These are phyloP conservation scores for Cybosia mesomella DNA, from an alignment of 2,888 invertebrate species.

Conservation along the genomic window DNA sequence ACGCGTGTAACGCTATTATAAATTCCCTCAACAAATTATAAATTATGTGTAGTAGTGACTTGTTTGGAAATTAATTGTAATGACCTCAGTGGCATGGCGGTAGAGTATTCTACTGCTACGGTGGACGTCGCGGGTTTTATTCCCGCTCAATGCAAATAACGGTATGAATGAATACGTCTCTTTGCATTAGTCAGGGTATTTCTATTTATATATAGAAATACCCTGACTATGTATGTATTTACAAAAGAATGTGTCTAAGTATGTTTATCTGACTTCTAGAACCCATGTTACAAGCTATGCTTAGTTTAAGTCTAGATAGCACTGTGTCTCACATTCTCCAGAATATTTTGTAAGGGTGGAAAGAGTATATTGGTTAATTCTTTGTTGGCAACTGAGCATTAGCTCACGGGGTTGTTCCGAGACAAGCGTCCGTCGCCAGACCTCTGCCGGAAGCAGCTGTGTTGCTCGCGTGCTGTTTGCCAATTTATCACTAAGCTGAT, in stretches of 20 bases:
- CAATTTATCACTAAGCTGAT: slow-evolving; percentile 87
- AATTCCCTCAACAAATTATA: slow-evolving; percentile 32
- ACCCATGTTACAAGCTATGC: too few species aligned
- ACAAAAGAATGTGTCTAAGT: too few species aligned
- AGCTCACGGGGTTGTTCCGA: slow-evolving; percentile 25
- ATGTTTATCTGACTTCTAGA: too few species aligned
- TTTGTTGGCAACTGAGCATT: slow-evolving; percentile 38
- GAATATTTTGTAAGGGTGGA: neutral
- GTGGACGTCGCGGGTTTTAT: neutral
- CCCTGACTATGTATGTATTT: too few species aligned
- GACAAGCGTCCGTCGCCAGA: slow-evolving; percentile 44
- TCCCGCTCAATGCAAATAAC: neutral
- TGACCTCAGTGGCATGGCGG: neutral
- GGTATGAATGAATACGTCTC: too few species aligned
- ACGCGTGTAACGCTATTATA: slow-evolving; percentile 35
- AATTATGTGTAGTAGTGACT: slow-evolving; percentile 25
- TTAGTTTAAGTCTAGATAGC: too few species aligned
- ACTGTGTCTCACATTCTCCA: too few species aligned
- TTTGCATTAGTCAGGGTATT: neutral
- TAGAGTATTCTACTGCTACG: neutral
- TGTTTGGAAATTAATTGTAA: slow-evolving; percentile 24
- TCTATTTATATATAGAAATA: too few species aligned
- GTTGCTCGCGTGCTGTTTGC: slow-evolving; percentile 85
- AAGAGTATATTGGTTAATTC: slow-evolving; percentile 34
- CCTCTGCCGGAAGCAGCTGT: slow-evolving; percentile 79